Evolutionary conservation across 1,140 invertebrate genomes (phyloP).

Genomic region (Gonioctena quinquepunctata): DNA sequence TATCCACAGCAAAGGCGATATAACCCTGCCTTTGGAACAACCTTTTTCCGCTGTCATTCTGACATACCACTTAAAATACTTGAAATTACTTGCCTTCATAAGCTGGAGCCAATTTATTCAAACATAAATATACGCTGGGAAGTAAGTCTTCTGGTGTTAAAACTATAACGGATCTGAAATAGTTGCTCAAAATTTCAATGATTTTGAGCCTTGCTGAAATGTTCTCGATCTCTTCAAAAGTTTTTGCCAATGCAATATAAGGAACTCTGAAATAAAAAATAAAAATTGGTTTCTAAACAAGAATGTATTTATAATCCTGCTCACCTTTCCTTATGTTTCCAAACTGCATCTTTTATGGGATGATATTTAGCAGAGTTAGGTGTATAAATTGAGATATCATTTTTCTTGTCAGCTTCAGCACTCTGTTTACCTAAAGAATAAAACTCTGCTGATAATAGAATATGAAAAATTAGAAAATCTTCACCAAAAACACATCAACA

Average conservation of each 20-base stretch:
- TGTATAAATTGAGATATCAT: constrained; percentile 64
- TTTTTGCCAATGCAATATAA: constrained; percentile 89
- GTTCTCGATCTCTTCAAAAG: constrained; percentile 89
- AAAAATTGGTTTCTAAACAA: too few relatives aligned
- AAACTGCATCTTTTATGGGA: constrained; percentile 88
- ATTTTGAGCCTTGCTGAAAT: constrained; percentile 90
- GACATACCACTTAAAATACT: too few relatives aligned
- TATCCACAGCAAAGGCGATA: too few relatives aligned
- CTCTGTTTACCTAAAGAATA: constrained; percentile 9
- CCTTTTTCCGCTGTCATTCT: too few relatives aligned
- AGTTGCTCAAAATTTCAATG: constrained; percentile 92
- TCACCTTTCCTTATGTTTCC: constrained; percentile 77
- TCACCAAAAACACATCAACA: too few relatives aligned
- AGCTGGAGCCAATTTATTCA: constrained; percentile 93
- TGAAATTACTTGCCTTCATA: constrained; percentile 72
- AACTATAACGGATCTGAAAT: constrained; percentile 89
- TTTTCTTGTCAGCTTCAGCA: background rate
- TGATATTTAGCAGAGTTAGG: constrained; percentile 81
- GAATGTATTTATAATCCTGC: constrained; percentile 32
- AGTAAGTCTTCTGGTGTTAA: constrained; percentile 88
- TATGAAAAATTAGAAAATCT: too few relatives aligned
- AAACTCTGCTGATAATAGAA: too few relatives aligned
- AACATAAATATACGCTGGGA: constrained; percentile 89
- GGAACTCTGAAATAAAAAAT: constrained; percentile 72
- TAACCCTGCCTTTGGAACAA: too few relatives aligned